These are phyloP conservation scores for Druceiella hillmani DNA, from an alignment of 2,888 invertebrate genomes.

Conservation along the genomic window DNA sequence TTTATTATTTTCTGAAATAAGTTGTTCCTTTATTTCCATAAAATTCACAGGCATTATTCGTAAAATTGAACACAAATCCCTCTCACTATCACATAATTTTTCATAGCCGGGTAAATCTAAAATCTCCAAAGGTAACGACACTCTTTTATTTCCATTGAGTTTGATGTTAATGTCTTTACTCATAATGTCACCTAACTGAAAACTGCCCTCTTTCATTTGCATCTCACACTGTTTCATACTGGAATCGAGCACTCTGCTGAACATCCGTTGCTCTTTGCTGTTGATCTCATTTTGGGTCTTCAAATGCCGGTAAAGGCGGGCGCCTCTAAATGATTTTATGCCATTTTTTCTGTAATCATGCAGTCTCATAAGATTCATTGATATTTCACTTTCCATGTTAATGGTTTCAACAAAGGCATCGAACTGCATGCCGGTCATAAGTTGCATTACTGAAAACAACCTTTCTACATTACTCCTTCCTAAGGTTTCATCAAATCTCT, in stretches of 20 bases:
- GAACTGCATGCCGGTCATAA: constrained; percentile 66
- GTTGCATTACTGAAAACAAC: constrained; percentile 69
- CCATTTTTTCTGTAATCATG: constrained; percentile 66
- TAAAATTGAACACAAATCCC: constrained; percentile 67
- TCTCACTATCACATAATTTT: constrained; percentile 64
- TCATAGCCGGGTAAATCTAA: constrained; percentile 74
- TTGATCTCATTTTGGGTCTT: constrained; percentile 54
- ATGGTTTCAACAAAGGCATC: constrained; percentile 74
- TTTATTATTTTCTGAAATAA: constrained; percentile 73
- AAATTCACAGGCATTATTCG: constrained; percentile 74
- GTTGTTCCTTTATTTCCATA: constrained; percentile 67
- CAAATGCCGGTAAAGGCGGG: constrained; percentile 60
- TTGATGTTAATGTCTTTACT: no score
- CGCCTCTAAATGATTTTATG: constrained; percentile 58
- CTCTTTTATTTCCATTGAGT: constrained; percentile 34
- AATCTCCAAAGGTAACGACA: constrained; percentile 53
- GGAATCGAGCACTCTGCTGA: no score
- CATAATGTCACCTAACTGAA: no score
- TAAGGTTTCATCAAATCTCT: constrained; percentile 63
- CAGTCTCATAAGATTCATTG: constrained; percentile 55
- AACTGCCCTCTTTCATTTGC: no score
- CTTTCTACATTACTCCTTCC: constrained; percentile 52
- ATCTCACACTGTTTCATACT: no score
- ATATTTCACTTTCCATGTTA: constrained; percentile 63
- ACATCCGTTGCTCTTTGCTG: constrained; percentile 47